Base-by-base conservation (phyloP, 2,888 invertebrate genomes). In the Prosopocoilus inquinatus region DNA sequence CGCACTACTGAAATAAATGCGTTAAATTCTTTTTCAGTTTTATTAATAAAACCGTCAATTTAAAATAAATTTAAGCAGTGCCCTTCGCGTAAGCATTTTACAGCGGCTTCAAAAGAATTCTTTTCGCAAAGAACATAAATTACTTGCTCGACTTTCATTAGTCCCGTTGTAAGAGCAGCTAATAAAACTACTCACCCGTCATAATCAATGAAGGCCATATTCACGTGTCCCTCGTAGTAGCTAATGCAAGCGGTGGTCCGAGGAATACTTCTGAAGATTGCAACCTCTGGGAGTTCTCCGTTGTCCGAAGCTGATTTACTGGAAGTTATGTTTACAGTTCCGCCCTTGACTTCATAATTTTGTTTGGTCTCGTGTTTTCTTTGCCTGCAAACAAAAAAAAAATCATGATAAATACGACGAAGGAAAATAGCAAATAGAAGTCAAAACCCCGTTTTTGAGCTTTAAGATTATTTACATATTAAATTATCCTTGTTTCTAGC, bases 151-250 rank as follows among this genome's bases (percentile, higher is more conserved):
- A 20, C 3, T 44, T 44, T 15, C 15, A 44, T 44, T 38, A 38
- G 38, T 9, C 13, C 38, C 38, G 38, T 38, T 38, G 38, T 38
- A 28, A 38, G 11, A 12, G 38, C 38, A 28, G 20, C 38, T 12
- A 38, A 28, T 13, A 55, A 12, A 38, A 9, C 28, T 15, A 67
- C 73, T 74, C 62, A 75, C 75, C 74, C 74, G 57, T 75, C 72
- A 49, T 59, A 62, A 54, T 72, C 73, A 13, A 70, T 59, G 56
- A 74, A 75, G 7, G 70, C 74, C 61, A 72, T 64, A 63, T 75
- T 75, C 12, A 75, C 63, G 57, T 75, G 74, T 48, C 75, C 75
- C 20, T 28, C 41, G 41, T 65, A 63, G 46, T 67, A 67, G 57
- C 68, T 70, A 55, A 70, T 70, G 54, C 66, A 68, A 33, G 67